A percentile compares a stretch with the other conserved stretches of the same genome.
Conservation (phyloP, 1,140 invertebrate genomes). For the Drosophila arawakana region DNA sequence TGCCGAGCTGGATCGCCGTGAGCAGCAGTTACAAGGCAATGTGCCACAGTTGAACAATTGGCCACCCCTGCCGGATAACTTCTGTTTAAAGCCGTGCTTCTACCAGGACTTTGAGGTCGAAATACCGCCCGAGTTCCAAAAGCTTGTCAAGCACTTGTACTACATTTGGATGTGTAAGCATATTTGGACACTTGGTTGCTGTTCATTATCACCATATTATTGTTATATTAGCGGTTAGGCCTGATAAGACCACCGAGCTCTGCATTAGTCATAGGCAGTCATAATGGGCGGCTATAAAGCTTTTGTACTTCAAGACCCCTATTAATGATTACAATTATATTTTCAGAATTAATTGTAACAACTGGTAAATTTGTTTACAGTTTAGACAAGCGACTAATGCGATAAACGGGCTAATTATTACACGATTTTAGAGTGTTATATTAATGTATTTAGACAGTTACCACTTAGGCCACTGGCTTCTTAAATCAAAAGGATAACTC, state of each 20-base stretch:
- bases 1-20: conserved; percentile 93
- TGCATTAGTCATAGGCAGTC: conserved; percentile 27
- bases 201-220: conserved; percentile 34
- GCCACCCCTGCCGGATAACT: conserved; percentile 97
- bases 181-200: conserved; percentile 15
- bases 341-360: not conserved
- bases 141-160: conserved; percentile 96
- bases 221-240: conserved; percentile 17
- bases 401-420: too few species aligned
- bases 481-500: too few species aligned
- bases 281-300: not conserved
- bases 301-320: not conserved
- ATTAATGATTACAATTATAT: not conserved
- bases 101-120: conserved; percentile 99
- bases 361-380: not conserved
- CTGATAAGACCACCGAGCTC: conserved; percentile 26
- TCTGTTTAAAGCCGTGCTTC: conserved; percentile 98
- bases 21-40: conserved; percentile 92
- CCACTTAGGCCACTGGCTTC: too few species aligned
- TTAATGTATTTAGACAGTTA: too few species aligned
- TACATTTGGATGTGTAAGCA: conserved; percentile 98
- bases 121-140: conserved; percentile 98
- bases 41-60: conserved; percentile 96
- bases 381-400: not conserved
- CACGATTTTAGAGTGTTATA: too few species aligned